phyloP scores from a whole-genome alignment of 2,888 invertebrate genomes.

The Pogonocherus hispidulus region DNA sequence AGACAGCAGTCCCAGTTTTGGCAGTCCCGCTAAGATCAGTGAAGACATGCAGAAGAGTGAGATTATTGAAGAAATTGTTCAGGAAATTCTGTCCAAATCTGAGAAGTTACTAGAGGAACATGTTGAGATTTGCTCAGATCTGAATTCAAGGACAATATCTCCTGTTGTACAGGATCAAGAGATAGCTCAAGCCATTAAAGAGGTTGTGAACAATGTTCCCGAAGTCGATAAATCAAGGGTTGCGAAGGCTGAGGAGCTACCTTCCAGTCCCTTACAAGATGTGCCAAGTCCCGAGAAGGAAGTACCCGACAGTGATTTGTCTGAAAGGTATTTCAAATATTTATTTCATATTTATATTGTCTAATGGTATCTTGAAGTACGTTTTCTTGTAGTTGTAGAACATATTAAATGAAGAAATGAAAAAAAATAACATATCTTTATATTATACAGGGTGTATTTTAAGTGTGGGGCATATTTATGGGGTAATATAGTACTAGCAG shows the following conservation, averaged over 20 bases:
- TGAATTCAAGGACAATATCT: slow-evolving; percentile 54
- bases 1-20: slow-evolving; percentile 65
- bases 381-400: no score
- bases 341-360: no score
- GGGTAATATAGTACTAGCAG: no score
- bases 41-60: slow-evolving; percentile 65
- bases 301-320: slow-evolving; percentile 77
- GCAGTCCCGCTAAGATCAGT: slow-evolving; percentile 63
- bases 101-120: slow-evolving; percentile 70
- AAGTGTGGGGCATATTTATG: no score
- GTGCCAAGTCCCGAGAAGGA: slow-evolving; percentile 72
- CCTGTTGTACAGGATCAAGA: slow-evolving; percentile 72
- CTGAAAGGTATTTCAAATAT: slow-evolving; percentile 69
- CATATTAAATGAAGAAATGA: no score
- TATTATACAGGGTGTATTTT: no score
- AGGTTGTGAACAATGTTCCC: slow-evolving; percentile 67
- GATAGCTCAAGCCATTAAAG: slow-evolving; percentile 70
- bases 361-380: no score
- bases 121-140: slow-evolving; percentile 47
- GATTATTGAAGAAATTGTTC: slow-evolving; percentile 70
- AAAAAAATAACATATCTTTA: no score
- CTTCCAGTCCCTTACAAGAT: slow-evolving; percentile 40
- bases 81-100: slow-evolving; percentile 70
- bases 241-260: slow-evolving; percentile 16
- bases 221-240: slow-evolving; percentile 43